Percentiles rank a stretch among this genome's conserved stretches.
These are phyloP conservation scores for Anolis apletophallus DNA, from an alignment of 2,797 vertebrate species.

Conservation along the genomic window DNA sequence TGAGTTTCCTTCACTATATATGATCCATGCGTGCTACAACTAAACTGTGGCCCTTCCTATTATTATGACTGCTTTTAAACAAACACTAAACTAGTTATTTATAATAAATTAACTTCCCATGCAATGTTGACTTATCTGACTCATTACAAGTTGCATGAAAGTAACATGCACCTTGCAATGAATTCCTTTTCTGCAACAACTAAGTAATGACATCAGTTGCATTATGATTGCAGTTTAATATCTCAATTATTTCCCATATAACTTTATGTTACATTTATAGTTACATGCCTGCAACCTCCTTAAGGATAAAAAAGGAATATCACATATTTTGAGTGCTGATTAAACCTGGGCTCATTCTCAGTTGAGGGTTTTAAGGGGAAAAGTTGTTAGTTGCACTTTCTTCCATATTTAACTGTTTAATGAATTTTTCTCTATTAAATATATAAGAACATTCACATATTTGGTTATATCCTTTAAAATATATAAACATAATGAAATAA, in stretches of 20 bases:
- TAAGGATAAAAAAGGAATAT: not conserved
- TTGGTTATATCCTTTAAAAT: not conserved
- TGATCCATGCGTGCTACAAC: not conserved
- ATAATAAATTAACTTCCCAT: slow-evolving; percentile 1
- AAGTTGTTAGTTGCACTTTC: not conserved
- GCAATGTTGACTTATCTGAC: slow-evolving; percentile 1
- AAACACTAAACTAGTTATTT: slow-evolving; percentile 6
- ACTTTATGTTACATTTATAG: too few species aligned
- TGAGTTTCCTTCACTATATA: too few species aligned
- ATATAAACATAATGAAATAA: too few species aligned
- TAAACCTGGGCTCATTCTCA: not conserved
- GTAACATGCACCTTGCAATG: too few species aligned
- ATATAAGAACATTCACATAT: too few species aligned
- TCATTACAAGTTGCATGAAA: not conserved
- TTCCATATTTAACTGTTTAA: not conserved
- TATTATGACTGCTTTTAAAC: not conserved
- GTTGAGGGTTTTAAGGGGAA: not conserved
- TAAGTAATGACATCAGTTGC: too few species aligned
- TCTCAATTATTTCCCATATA: too few species aligned
- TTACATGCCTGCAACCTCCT: not conserved
- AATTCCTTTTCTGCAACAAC: too few species aligned
- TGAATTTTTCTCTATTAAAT: too few species aligned
- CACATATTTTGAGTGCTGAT: not conserved
- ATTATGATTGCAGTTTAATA: too few species aligned
- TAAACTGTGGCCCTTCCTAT: not conserved